These are phyloP conservation scores for Pterois miles DNA, from an alignment of 2,797 vertebrate genomes.

Conservation along the genomic window DNA sequence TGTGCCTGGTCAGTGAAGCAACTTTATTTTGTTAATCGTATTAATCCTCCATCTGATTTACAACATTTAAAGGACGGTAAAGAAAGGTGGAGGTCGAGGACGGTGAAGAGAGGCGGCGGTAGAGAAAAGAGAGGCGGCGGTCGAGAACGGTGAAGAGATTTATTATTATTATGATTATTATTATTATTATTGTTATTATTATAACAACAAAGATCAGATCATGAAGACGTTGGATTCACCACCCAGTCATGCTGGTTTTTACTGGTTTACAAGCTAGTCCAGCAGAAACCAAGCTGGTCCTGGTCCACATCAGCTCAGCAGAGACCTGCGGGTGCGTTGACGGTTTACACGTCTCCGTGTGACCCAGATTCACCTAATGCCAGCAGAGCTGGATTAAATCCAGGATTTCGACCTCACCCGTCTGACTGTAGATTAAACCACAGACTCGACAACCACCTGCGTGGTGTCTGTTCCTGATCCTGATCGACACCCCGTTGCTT, in stretches of 20 bases:
- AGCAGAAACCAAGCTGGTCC: no score
- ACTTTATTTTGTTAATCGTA: background rate
- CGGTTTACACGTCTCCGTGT: background rate
- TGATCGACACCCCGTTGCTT: background rate
- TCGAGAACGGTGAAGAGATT: no score
- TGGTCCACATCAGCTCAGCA: no score
- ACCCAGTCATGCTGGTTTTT: no score
- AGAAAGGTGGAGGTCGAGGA: background rate
- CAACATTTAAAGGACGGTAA: background rate
- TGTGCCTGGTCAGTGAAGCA: constrained; percentile 88
- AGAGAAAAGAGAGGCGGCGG: no score
- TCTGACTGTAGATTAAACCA: background rate
- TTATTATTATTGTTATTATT: no score
- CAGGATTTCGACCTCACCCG: constrained; percentile 24
- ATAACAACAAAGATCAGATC: no score
- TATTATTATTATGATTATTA: no score
- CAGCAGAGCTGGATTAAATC: constrained; percentile 33
- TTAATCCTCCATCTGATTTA: no score
- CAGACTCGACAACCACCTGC: background rate
- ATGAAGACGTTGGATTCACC: no score
- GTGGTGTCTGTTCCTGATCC: background rate
- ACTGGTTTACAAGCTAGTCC: no score
- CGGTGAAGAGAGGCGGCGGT: background rate
- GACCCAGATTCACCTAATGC: constrained; percentile 39
- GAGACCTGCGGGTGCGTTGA: background rate